Evolutionary conservation across 2,113 vertebrate species (phyloP), one percentile per base, ranked within the genome.

Genomic region (Psettodes erumei): DNA sequence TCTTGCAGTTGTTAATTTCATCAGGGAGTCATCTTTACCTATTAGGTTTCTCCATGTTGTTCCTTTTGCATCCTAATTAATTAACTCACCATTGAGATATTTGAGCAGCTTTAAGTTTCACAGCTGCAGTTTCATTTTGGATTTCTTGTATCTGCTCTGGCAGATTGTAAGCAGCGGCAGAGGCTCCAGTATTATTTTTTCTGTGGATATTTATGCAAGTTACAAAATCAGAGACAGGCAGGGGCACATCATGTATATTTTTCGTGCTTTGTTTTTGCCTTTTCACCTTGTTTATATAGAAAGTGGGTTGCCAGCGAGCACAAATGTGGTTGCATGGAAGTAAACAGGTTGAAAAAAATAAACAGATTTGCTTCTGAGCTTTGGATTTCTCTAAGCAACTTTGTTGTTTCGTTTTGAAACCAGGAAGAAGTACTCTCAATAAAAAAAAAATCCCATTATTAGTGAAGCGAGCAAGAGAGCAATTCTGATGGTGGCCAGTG

Each of bases 361-460:
- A 40, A 18, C 6, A 19, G 38, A 35, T 43, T 32, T 43, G 2
- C 35, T 18, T 40, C 35, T n/a, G 23, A 51, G 12, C 1, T 42
- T 33, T n/a, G 10, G 12, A 18, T 48, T 65, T 51, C 32, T 65
- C 32, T 1, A 25, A 50, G 38, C 33, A 43, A n/a, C 25, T 40
- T n/a, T 15, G 13, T 16, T 12, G 25, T 53, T 42, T n/a, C 2
- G 18, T 30, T 68, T 21, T 55, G 13, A 2, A 42, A 40, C 30
- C 6, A 4, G 37, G 21, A 28, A 28, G 30, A 70, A 60, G n/a
- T 27, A 5, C 18, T 59, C 21, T 30, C 12, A 21, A 35, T 47
- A 45, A 48, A 30, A 58, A 62, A n/a, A n/a, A n/a, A n/a, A n/a
- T 30, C 30, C 43, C 16, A 58, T 55, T 45, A 32, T 51, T 40